Evolutionary conservation across 2,888 invertebrate species (phyloP), one percentile per base, ranked within the genome.

Genomic region (Anagyrus pseudococci): DNA sequence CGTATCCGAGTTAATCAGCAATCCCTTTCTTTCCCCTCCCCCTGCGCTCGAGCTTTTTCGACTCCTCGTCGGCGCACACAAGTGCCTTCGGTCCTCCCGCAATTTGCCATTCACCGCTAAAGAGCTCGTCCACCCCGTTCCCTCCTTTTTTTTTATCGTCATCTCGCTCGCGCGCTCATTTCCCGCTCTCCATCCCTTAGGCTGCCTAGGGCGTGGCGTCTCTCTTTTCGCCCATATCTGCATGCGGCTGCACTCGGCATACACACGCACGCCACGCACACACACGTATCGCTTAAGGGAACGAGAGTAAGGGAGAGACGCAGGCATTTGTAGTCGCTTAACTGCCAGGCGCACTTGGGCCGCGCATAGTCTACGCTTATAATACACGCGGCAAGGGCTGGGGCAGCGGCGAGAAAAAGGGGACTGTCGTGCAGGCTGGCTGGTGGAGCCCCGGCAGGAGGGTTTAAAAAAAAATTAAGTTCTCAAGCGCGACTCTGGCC

Each of bases 401-500:
- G 20, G 44, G 23, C 46, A 17, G 52, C 4, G 23, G 40, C 43
- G 23, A 46, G 37, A 41, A 57, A 62, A 50, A 37, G 33, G 46
- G 71, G 64, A 66, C 19, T 4, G 33, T 13, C 33, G 33, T 37
- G 33, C 15, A 37, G 10, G 69, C 19, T 55, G 47, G 25, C 37
- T 43, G 49, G 66, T 15, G 69, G 66, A 66, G 67, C 52, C 64
- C 62, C 68, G 52, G 68, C 41, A 69, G 67, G 64, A 66, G 54
- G 66, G 49, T 62, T 66, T 59, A 48, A 43, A 48, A 48, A 62
- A 61, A 60, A 60, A 56, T 50, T 48, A 62, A 49, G 58, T 58
- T 54, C 58, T 63, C 29, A 37, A 63, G 55, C 37, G 33, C 33
- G 33, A 8, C 13, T 10, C 6, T 10, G 29, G 52, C 43, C 26